Percentiles rank a stretch among this genome's conserved stretches.
Conservation (phyloP, 92 coral and sea anemone genomes). For the Montipora capitata region DNA sequence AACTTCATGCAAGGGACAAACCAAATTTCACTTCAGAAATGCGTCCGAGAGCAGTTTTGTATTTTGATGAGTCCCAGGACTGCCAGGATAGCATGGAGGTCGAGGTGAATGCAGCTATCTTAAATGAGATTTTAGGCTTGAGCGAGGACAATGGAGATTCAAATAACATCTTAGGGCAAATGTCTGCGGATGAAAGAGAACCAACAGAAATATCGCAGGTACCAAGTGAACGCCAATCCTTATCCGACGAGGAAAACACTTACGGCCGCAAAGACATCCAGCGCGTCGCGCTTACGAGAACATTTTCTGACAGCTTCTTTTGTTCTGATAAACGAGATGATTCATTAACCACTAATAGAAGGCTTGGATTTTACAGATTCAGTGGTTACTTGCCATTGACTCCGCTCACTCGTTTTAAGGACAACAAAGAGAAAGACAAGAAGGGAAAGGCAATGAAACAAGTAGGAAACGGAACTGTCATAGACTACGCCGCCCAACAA, state of each 20-base stretch:
- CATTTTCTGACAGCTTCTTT: not conserved
- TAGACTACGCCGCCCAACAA: no score
- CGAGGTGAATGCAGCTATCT: not conserved
- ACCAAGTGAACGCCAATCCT: not conserved
- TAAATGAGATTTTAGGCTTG: not conserved
- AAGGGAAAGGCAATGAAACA: not conserved
- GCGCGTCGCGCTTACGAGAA: not conserved
- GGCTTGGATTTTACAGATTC: not conserved
- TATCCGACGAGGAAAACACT: conserved; percentile 36
- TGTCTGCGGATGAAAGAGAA: not conserved
- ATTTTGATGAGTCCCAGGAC: not conserved
- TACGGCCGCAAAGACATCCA: conserved; percentile 42
- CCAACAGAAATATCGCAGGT: not conserved
- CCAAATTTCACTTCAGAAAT: not conserved
- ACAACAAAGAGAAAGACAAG: not conserved
- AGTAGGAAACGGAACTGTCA: not conserved
- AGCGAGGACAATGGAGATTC: not conserved
- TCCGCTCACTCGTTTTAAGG: not conserved
- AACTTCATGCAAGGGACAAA: not conserved
- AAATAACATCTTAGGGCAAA: not conserved
- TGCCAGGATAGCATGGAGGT: not conserved
- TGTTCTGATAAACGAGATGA: not conserved
- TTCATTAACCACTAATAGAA: not conserved
- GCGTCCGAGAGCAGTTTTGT: not conserved
- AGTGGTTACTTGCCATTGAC: not conserved